Conservation (phyloP, 1,140 invertebrate species). For the Euwallacea similis region DNA sequence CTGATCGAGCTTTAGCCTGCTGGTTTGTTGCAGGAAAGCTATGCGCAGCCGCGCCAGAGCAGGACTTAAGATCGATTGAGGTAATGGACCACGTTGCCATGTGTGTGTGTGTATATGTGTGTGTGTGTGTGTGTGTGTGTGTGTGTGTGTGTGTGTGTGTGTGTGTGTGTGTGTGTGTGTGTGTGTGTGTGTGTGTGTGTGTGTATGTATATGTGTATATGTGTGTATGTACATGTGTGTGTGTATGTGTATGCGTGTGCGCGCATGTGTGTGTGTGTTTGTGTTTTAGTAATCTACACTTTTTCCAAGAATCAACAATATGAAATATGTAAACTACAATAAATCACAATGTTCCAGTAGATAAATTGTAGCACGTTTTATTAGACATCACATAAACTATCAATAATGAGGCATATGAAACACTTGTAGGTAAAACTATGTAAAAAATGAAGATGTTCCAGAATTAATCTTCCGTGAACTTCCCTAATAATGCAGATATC, state of each 20-base stretch:
- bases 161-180: neutral
- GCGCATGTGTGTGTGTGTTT: no score
- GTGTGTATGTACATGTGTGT: no score
- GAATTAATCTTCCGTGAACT: no score
- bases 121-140: no score
- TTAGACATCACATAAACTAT: no score
- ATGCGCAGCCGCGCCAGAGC: neutral
- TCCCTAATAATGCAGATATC: no score
- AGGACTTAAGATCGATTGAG: conserved; percentile 5
- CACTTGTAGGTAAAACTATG: no score
- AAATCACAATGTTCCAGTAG: neutral
- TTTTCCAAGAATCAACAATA: neutral
- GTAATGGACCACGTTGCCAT: neutral
- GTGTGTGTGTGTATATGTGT: neutral
- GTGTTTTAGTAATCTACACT: neutral
- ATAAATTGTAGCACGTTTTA: no score
- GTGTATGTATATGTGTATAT: no score
- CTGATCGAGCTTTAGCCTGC: neutral
- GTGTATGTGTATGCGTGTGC: neutral
- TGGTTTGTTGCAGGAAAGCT: conserved; percentile 4
- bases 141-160: neutral
- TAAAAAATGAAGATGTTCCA: no score
- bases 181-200: no score
- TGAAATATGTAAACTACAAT: neutral
- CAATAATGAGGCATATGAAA: no score